Evolutionary conservation across 2,888 invertebrate species (phyloP), one percentile per base, ranked within the genome.

Genomic region (Drosophila acutilabella): DNA sequence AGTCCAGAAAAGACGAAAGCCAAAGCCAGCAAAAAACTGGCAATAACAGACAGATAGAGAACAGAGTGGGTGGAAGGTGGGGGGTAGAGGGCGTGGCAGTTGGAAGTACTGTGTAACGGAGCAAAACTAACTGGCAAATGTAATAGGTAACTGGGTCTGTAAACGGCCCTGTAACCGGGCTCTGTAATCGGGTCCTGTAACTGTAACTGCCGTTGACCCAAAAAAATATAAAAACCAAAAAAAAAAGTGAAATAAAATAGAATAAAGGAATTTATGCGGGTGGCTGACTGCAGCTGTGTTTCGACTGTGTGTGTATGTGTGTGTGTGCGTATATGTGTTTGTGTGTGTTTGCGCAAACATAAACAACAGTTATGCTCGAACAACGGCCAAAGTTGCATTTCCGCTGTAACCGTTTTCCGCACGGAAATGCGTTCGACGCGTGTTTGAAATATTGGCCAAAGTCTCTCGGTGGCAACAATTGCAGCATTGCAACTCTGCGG

Each of bases 401-500:
- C 85, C 85, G 88, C 71, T 86, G 80, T 85, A 88, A 83, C 81
- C 79, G 80, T 85, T 85, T 85, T 83, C 86, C 88, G 88, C 67
- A 79, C 83, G 81, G 88, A 86, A 86, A 86, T 86, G 85, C 86
- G 88, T 88, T 88, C 85, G 85, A 88, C 86, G 85, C 88, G 86
- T 85, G 86, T 88, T 85, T 86, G 88, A 88, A 86, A 88, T 85
- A 86, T 86, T 85, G 88, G 85, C 66, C 54, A 84, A 81, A 83
- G 74, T 71, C 78, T 74, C 69, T 71, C 8, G 30, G 64, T 42
- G 61, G 56, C 53, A 30, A 41, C 53, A 53, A 41, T 36, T 70
- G 53, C 56, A 59, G 60, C 56, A 38, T 20, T 70, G 70, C 66
- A 41, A 53, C 61, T 68, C 56, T 77, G 76, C 65, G 74, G 74